These are phyloP conservation scores for Mugil cephalus DNA, from an alignment of 2,113 vertebrate species.

Conservation along the genomic window DNA sequence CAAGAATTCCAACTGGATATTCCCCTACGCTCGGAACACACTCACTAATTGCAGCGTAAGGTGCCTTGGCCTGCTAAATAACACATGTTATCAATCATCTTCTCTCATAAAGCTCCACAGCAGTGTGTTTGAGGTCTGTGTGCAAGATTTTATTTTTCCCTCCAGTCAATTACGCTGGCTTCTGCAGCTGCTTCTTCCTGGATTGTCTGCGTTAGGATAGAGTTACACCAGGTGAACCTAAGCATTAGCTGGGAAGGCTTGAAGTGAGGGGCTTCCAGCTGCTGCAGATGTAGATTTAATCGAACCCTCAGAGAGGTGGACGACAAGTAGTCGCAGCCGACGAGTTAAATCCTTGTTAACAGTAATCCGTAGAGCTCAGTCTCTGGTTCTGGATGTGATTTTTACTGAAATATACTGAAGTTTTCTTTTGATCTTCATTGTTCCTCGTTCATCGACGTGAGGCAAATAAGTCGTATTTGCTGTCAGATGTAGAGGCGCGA, in stretches of 20 bases:
- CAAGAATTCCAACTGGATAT: slow-evolving; percentile 16
- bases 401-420: too few species aligned
- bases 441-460: neutral
- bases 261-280: slow-evolving; percentile 39
- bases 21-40: neutral
- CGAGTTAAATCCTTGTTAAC: slow-evolving; percentile 30
- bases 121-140: slow-evolving; percentile 22
- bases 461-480: too few species aligned
- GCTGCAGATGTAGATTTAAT: slow-evolving; percentile 11
- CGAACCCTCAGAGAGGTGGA: slow-evolving; percentile 21
- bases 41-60: slow-evolving; percentile 10
- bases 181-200: slow-evolving; percentile 42
- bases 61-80: slow-evolving; percentile 18
- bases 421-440: neutral
- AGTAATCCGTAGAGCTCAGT: slow-evolving; percentile 18
- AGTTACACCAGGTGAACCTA: slow-evolving; percentile 18
- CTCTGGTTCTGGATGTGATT: slow-evolving; percentile 9
- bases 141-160: slow-evolving; percentile 32
- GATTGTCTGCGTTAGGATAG: slow-evolving; percentile 5
- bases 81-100: slow-evolving; percentile 30
- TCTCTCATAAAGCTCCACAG: slow-evolving; percentile 17
- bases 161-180: slow-evolving; percentile 21
- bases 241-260: slow-evolving; percentile 33
- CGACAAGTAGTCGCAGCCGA: slow-evolving; percentile 23
- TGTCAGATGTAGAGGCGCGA: too few species aligned